Base-by-base conservation (phyloP, 2,797 vertebrate species). In the Sternarchorhynchus goeldii region DNA sequence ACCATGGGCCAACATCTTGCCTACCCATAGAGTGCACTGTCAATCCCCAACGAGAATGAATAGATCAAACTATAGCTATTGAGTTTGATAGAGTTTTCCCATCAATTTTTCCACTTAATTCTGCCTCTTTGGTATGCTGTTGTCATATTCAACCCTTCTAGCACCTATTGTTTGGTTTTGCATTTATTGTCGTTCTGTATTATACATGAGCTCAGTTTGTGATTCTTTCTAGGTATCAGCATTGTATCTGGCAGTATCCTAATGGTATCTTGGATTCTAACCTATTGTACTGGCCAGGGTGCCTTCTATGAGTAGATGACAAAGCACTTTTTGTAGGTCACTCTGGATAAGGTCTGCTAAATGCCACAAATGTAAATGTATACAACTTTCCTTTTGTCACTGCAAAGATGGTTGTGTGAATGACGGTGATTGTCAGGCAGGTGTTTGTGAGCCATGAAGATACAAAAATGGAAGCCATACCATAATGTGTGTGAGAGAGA, bases 371-470 rank as follows among this genome's bases (percentile, higher is more conserved):
- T 8, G 39, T 41, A 41, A 41, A 50, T 50, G 45, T 50, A 53
- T 18, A 16, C 29, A 66, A 60, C 64, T 77, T 56, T 81, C 58
- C 63, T 34, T 76, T 72, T 63, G 72, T 59, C 50, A 64, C 31
- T 8, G 25, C n/a, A 57, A 65, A 71, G n/a, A 73, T 62, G 59
- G 79, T 56, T 86, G 57, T 71, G 79, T 78, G 74, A 29, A 45
- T 76, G 66, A 83, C 31, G 56, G n/a, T 20, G 21, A 29, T 17
- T 70, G 50, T 63, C 39, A 53, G 29, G n/a, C 34, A 73, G 55
- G 34, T 45, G 18, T 76, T 63, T 79, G 76, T 89, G 77, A 73
- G 74, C 64, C 67, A 70, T 21, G 20, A 41, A 66, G 39, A 14
- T 45, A 6, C 39, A 67, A 21, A 50, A 41, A 29, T 67, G 39